Percentiles rank a stretch among this genome's conserved stretches.
These are phyloP conservation scores for Lates japonicus DNA, from an alignment of 2,797 vertebrate genomes.

Conservation along the genomic window DNA sequence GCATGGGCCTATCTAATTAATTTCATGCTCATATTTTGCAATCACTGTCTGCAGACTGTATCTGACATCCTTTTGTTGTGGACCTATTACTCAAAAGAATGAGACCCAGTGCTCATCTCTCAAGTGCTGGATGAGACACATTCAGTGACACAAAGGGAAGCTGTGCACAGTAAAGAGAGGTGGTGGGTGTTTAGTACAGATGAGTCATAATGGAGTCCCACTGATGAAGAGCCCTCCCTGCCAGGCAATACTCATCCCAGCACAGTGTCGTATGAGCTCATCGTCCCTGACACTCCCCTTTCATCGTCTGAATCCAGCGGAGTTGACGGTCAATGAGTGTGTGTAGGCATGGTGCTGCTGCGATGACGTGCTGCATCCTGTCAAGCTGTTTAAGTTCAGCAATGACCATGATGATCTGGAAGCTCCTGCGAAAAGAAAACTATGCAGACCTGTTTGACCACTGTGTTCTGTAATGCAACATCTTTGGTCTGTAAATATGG, in stretches of 20 bases:
- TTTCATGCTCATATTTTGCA: slow-evolving; percentile 9
- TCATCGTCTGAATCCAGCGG: slow-evolving; percentile 52
- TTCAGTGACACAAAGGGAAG: slow-evolving; percentile 62
- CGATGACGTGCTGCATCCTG: slow-evolving; percentile 55
- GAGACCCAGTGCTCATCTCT: slow-evolving; percentile 41
- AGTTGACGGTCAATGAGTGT: slow-evolving; percentile 58
- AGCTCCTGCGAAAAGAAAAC: slow-evolving; percentile 20
- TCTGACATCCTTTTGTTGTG: slow-evolving; percentile 15
- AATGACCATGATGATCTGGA: slow-evolving; percentile 24
- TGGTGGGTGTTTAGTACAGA: slow-evolving; percentile 71
- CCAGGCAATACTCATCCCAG: slow-evolving; percentile 48
- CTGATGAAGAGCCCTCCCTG: slow-evolving; percentile 64
- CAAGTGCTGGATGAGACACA: slow-evolving; percentile 59
- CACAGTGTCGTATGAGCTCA: slow-evolving; percentile 44
- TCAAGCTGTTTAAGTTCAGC: slow-evolving; percentile 25
- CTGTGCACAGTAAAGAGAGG: slow-evolving; percentile 45
- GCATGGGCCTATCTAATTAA: not conserved
- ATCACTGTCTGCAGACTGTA: not conserved
- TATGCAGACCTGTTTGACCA: not conserved
- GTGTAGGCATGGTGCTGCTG: slow-evolving; percentile 37
- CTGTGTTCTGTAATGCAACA: slow-evolving; percentile 22
- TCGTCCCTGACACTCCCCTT: slow-evolving; percentile 52
- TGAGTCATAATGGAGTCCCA: slow-evolving; percentile 74
- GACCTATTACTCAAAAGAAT: slow-evolving; percentile 26
- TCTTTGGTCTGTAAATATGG: slow-evolving; percentile 25